Evolutionary conservation across 2,113 vertebrate genomes (phyloP).

Genomic region (Paradoxurus hermaphroditus): DNA sequence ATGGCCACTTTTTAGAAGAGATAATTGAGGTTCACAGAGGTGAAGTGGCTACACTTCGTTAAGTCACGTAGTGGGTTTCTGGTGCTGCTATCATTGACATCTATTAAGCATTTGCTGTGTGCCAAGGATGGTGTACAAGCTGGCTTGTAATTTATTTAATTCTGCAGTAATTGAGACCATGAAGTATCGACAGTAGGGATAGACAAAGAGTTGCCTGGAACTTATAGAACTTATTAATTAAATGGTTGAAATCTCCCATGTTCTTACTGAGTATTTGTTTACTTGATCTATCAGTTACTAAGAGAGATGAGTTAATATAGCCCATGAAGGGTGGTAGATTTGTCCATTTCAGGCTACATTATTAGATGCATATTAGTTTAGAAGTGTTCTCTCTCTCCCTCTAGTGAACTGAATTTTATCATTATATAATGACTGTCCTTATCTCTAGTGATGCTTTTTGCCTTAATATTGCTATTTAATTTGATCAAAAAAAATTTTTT

Average conservation of each 20-base stretch:
- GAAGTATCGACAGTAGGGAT: background rate
- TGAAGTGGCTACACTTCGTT: background rate
- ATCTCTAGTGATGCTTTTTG: background rate
- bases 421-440: background rate
- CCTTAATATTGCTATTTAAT: background rate
- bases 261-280: background rate
- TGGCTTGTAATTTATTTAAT: background rate
- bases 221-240: background rate
- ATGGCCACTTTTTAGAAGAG: background rate
- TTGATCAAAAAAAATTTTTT: too few relatives aligned
- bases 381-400: background rate
- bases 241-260: background rate
- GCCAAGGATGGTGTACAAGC: background rate
- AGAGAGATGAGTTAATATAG: conserved; percentile 7
- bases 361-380: background rate
- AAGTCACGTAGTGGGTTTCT: background rate
- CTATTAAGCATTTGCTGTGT: background rate
- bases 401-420: background rate
- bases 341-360: background rate
- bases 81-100: background rate
- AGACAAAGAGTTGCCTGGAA: background rate
- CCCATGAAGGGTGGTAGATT: background rate
- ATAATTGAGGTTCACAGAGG: background rate
- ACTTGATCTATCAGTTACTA: background rate
- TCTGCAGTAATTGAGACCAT: background rate